Conservation (phyloP, 2,797 vertebrate species). For the Synaphobranchus kaupii region DNA sequence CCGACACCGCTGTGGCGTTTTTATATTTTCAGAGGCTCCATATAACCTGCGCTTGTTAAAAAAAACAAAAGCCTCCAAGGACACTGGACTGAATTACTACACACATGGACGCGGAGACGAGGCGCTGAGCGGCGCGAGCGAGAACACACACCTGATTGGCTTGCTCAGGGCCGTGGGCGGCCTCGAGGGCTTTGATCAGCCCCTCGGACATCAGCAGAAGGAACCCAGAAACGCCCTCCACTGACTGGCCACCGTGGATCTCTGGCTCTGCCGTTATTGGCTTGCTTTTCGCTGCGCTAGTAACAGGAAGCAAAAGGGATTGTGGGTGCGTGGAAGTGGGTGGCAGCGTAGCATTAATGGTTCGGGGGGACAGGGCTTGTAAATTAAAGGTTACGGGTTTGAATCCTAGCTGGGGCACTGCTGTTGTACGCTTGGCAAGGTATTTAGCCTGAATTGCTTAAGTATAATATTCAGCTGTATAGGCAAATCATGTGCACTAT, state of each 20-base stretch:
- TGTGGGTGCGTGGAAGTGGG: not conserved
- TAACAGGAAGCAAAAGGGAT: not conserved
- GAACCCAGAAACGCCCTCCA: conserved; percentile 90
- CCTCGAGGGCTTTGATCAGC: conserved; percentile 91
- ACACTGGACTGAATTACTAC: not conserved
- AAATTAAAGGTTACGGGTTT: not conserved
- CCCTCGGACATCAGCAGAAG: conserved; percentile 95
- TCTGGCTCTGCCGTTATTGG: conserved; percentile 92
- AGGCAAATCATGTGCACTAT: too few relatives aligned
- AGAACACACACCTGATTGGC: conserved; percentile 88
- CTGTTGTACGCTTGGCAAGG: not conserved
- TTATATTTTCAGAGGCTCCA: not conserved
- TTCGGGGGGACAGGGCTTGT: not conserved
- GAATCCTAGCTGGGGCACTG: not conserved
- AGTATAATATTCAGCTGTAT: not conserved
- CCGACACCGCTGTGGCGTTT: not conserved
- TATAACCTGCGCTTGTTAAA: not conserved
- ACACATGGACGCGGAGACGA: not conserved
- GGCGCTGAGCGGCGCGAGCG: not conserved
- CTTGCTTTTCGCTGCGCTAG: conserved; percentile 84
- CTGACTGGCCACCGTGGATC: conserved; percentile 83
- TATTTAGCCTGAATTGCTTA: not conserved
- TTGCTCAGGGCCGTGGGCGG: conserved; percentile 91
- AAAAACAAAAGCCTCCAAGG: not conserved
- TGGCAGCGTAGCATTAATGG: not conserved